These are phyloP conservation scores for Thymelicus lineola DNA, from an alignment of 2,888 invertebrate genomes.

Conservation along the genomic window DNA sequence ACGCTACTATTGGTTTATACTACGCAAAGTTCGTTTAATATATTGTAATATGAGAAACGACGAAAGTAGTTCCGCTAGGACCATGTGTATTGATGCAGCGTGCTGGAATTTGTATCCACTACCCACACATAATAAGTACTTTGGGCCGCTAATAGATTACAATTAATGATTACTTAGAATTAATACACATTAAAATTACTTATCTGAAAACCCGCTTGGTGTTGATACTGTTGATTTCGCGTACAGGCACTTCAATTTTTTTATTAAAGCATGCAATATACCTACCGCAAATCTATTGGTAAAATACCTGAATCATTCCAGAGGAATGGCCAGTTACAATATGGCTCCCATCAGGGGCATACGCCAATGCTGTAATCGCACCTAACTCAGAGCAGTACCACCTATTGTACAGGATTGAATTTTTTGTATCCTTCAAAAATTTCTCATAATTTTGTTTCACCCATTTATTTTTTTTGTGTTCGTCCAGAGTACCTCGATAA, in stretches of 20 bases:
- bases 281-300: background rate
- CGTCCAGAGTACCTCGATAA: conserved; percentile 48
- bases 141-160: too few relatives aligned
- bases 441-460: conserved; percentile 57
- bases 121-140: too few relatives aligned
- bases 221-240: too few relatives aligned
- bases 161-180: too few relatives aligned
- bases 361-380: conserved; percentile 67
- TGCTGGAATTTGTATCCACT: too few relatives aligned
- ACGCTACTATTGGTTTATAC: too few relatives aligned
- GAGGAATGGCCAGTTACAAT: conserved; percentile 77
- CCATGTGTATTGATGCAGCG: too few relatives aligned
- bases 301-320: conserved; percentile 78
- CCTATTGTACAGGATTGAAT: conserved; percentile 60
- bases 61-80: too few relatives aligned
- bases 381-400: conserved; percentile 69
- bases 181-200: too few relatives aligned
- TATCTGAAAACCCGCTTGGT: too few relatives aligned
- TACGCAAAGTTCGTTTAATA: too few relatives aligned
- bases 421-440: conserved; percentile 61
- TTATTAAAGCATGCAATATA: background rate
- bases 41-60: too few relatives aligned
- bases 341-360: conserved; percentile 69
- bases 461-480: conserved; percentile 54
- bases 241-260: background rate